phyloP scores from a whole-genome alignment of 2,113 vertebrate genomes.

The Oplegnathus fasciatus region DNA sequence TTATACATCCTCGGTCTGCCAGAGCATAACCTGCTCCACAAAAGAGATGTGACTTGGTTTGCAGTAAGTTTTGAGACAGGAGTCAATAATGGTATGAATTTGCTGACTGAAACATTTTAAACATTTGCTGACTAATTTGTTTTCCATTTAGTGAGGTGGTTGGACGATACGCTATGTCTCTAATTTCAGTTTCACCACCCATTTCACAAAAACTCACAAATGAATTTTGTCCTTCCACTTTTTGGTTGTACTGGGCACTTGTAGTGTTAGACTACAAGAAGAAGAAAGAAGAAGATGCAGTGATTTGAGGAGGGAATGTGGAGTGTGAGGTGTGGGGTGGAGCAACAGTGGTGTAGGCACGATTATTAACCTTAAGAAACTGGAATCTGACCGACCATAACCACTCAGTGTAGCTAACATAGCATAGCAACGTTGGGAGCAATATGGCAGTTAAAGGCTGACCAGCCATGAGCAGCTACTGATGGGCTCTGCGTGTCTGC shows the following conservation, averaged over 20 bases:
- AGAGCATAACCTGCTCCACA: not conserved
- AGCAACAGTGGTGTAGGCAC: not conserved
- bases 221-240: not conserved
- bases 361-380: not conserved
- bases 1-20: not conserved
- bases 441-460: not conserved
- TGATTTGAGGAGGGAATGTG: too few species aligned
- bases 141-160: too few species aligned
- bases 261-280: too few species aligned
- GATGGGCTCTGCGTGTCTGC: not conserved
- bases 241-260: not conserved
- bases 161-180: too few species aligned
- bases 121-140: not conserved
- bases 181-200: not conserved
- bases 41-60: not conserved
- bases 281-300: not conserved
- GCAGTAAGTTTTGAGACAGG: too few species aligned
- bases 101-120: too few species aligned
- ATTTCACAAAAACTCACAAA: not conserved
- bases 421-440: too few species aligned
- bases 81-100: not conserved
- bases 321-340: too few species aligned
- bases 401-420: not conserved
- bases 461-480: too few species aligned
- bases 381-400: not conserved